Conservation (phyloP, 2,797 vertebrate species). For the Hippopotamyrus pictus region DNA sequence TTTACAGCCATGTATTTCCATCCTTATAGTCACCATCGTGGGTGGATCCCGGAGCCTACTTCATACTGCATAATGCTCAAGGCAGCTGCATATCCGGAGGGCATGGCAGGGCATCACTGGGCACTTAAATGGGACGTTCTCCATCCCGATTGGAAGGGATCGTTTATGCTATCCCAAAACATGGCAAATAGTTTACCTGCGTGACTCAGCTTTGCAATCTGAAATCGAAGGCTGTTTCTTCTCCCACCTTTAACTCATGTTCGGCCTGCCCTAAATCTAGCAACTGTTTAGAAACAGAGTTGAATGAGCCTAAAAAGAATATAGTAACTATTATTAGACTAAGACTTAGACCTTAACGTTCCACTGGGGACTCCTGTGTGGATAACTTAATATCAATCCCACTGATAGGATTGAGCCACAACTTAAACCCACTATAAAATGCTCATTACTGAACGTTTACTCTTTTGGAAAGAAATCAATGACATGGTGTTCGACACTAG, state of each 20-base stretch:
- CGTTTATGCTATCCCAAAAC: not conserved
- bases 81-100: not conserved
- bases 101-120: not conserved
- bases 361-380: not conserved
- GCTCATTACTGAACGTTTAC: too few relatives aligned
- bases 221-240: not conserved
- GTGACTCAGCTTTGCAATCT: not conserved
- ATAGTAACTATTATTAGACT: not conserved
- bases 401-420: not conserved
- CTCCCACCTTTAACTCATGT: not conserved
- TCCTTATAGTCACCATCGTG: not conserved
- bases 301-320: not conserved
- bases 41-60: not conserved
- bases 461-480: not conserved
- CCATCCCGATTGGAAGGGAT: not conserved
- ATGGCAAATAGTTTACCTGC: not conserved
- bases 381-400: not conserved
- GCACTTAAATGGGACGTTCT: not conserved
- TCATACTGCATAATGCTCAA: not conserved
- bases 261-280: not conserved
- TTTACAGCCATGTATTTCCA: not conserved
- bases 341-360: not conserved
- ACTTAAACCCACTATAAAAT: not conserved
- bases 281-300: not conserved
- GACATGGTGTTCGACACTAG: not conserved